Conservation (phyloP, 2,888 invertebrate species). For the Myathropa florea region DNA sequence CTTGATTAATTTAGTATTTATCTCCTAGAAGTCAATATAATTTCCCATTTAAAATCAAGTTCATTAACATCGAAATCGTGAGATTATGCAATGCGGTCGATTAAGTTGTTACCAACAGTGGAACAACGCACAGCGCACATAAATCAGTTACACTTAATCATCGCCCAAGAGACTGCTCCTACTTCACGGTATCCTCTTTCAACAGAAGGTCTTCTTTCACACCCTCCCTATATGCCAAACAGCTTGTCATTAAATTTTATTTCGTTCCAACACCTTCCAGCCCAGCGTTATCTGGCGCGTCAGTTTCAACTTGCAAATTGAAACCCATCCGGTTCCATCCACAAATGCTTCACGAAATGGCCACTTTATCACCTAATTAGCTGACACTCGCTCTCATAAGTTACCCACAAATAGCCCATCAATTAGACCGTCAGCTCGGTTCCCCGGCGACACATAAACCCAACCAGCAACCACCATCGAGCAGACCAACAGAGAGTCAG, state of each 20-base stretch:
- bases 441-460: not conserved
- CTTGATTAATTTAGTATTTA: no score
- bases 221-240: not conserved
- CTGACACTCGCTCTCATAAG: conserved; percentile 64
- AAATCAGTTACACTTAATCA: not conserved
- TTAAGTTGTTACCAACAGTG: not conserved
- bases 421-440: conserved; percentile 53
- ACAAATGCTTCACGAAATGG: conserved; percentile 29
- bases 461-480: not conserved
- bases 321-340: conserved; percentile 21
- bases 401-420: conserved; percentile 68
- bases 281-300: conserved; percentile 13
- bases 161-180: not conserved
- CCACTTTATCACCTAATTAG: conserved; percentile 70
- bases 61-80: not conserved
- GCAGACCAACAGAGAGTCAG: not conserved
- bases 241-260: not conserved
- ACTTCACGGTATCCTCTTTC: not conserved
- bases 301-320: conserved; percentile 9
- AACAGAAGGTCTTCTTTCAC: not conserved
- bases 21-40: not conserved
- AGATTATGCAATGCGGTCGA: not conserved
- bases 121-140: not conserved
- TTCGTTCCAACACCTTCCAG: conserved; percentile 7
- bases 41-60: not conserved